Evolutionary conservation across 2,113 vertebrate species (phyloP).

Genomic region (Columba janthina): DNA sequence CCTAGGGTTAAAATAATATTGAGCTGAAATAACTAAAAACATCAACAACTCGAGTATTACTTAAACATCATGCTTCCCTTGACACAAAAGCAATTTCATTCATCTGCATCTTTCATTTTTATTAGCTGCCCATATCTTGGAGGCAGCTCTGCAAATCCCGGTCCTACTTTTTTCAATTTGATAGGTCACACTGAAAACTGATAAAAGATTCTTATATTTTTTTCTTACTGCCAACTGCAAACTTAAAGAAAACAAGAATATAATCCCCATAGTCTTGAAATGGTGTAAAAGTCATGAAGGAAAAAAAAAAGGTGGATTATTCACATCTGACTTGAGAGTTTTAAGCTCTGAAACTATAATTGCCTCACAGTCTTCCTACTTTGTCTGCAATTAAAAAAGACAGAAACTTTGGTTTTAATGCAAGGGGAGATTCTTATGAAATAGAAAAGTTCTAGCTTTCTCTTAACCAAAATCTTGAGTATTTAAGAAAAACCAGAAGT

Average conservation of each 20-base stretch:
- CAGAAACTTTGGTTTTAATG: background rate
- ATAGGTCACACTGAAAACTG: conserved; percentile 9
- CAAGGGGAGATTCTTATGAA: background rate
- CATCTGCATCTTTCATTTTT: conserved; percentile 4
- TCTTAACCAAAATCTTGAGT: background rate
- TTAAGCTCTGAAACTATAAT: background rate
- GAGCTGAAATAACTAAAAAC: conserved; percentile 3
- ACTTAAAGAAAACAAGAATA: background rate
- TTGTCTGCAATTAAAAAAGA: background rate
- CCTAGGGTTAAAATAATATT: background rate
- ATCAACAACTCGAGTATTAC: background rate
- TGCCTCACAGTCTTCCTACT: background rate
- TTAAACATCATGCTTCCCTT: background rate
- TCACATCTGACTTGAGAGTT: background rate
- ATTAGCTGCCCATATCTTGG: background rate
- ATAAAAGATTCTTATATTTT: conserved; percentile 2
- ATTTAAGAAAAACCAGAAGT: background rate
- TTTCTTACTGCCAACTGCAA: background rate
- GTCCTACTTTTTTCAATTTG: background rate
- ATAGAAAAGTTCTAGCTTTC: background rate
- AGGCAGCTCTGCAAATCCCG: background rate
- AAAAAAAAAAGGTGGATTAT: background rate
- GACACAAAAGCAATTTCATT: conserved; percentile 4
- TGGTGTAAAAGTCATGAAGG: background rate
- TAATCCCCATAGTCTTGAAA: background rate